Evolutionary conservation across 2,888 invertebrate genomes (phyloP).

Genomic region (Chrysodeixis includens): DNA sequence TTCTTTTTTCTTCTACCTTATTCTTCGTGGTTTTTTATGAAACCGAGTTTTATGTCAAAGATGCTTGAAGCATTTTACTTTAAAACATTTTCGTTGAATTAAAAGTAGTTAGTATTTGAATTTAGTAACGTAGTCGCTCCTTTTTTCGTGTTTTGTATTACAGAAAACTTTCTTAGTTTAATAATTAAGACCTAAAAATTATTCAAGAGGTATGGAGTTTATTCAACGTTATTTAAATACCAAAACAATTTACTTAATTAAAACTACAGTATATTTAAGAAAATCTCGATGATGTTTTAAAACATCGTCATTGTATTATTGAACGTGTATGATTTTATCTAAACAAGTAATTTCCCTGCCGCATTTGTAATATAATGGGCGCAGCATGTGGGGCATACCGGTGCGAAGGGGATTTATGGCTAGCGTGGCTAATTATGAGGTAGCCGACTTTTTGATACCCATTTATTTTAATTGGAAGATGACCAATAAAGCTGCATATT

Average conservation of each 20-base stretch:
- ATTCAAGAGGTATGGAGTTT: too few relatives aligned
- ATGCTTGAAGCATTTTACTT: background rate
- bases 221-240: too few relatives aligned
- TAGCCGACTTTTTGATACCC: conserved; percentile 74
- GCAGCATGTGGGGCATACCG: conserved; percentile 65
- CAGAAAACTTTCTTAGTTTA: too few relatives aligned
- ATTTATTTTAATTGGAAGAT: conserved; percentile 66
- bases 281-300: background rate
- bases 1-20: conserved; percentile 10
- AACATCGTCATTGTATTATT: conserved; percentile 19
- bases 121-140: too few relatives aligned
- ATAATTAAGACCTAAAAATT: too few relatives aligned
- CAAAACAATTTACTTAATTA: too few relatives aligned
- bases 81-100: too few relatives aligned
- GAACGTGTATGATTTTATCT: conserved; percentile 67
- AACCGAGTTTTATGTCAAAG: background rate
- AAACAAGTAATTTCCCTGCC: conserved; percentile 70
- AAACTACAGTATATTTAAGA: background rate
- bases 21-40: background rate
- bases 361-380: conserved; percentile 76
- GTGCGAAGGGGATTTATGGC: conserved; percentile 63
- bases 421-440: conserved; percentile 75
- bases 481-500: conserved; percentile 2
- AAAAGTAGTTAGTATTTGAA: too few relatives aligned
- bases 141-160: too few relatives aligned